phyloP scores from a whole-genome alignment of 2,888 invertebrate species.

The Oxytorus armatus region DNA sequence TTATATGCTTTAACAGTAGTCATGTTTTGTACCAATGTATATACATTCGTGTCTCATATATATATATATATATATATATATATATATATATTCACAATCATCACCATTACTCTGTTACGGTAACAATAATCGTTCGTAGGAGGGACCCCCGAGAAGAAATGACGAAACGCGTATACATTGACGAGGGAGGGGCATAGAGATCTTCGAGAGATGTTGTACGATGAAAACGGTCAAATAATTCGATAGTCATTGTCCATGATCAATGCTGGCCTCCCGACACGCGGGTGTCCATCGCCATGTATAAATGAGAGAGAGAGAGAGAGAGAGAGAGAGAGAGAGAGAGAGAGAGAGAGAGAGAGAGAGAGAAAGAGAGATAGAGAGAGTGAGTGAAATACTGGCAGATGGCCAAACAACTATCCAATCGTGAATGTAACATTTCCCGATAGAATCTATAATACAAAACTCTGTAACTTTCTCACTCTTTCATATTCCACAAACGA shows the following conservation, averaged over 20 bases:
- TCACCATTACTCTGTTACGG: neutral
- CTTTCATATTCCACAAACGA: neutral
- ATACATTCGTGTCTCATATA: conserved; percentile 22
- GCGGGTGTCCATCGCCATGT: conserved; percentile 27
- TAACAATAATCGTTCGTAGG: neutral
- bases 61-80: neutral
- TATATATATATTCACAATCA: neutral
- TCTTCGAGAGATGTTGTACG: conserved; percentile 17
- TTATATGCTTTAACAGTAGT: conserved; percentile 23
- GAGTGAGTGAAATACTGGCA: conserved; percentile 56
- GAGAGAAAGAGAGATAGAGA: neutral
- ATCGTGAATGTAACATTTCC: conserved; percentile 51
- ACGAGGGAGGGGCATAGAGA: neutral
- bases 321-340: neutral
- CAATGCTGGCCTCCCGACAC: conserved; percentile 30
- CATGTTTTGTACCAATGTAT: conserved; percentile 5
- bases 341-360: neutral
- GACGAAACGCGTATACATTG: conserved; percentile 2
- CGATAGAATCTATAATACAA: conserved; percentile 58
- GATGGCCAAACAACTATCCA: conserved; percentile 67
- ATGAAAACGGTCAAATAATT: conserved; percentile 56
- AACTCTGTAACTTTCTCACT: conserved; percentile 18
- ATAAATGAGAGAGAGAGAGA: conserved; percentile 38
- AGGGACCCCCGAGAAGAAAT: conserved; percentile 14
- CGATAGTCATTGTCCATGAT: conserved; percentile 63